Percentiles rank a stretch among this genome's conserved stretches.
Evolutionary conservation across 2,888 invertebrate species (phyloP).

Genomic region (Drosophila borealis): DNA sequence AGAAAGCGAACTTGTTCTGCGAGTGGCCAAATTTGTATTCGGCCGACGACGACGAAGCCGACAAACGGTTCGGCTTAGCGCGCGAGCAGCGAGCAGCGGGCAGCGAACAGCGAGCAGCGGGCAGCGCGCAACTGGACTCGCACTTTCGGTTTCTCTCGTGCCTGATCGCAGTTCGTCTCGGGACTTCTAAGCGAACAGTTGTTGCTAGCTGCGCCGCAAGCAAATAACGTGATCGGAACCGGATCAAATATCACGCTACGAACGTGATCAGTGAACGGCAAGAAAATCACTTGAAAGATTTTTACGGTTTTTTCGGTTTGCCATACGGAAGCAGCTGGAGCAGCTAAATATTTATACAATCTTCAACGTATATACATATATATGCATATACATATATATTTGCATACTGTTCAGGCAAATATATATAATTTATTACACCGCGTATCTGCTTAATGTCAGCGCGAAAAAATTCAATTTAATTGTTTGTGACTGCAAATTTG

Average conservation of each 20-base stretch:
- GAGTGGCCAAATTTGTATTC: constrained; percentile 38
- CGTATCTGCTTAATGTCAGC: constrained; percentile 69
- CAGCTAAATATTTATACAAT: constrained; percentile 36
- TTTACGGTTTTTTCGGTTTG: constrained; percentile 10
- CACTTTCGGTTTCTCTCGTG: constrained; percentile 66
- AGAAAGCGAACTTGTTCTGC: constrained; percentile 75
- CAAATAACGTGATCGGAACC: constrained; percentile 17
- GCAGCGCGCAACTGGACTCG: constrained; percentile 45
- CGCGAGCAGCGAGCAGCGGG: constrained; percentile 22
- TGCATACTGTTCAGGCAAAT: constrained; percentile 18
- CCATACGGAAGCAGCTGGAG: constrained; percentile 63
- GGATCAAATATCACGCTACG: constrained; percentile 52
- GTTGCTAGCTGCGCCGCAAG: constrained; percentile 57
- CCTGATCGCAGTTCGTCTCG: constrained; percentile 67
- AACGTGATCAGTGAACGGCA: constrained; percentile 53
- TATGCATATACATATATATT: constrained; percentile 1
- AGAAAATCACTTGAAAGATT: constrained; percentile 2
- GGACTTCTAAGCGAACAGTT: constrained; percentile 72
- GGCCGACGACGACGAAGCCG: constrained; percentile 13
- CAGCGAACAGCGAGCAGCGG: constrained; percentile 18
- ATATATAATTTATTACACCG: constrained; percentile 51
- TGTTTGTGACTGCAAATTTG: constrained; percentile 71
- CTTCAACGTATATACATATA: background rate
- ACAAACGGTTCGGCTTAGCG: constrained; percentile 6
- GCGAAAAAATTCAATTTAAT: constrained; percentile 61